Percentiles rank a stretch among this genome's conserved stretches.
phyloP scores from a whole-genome alignment of 23 tunicate species.

The Styela plicata region DNA sequence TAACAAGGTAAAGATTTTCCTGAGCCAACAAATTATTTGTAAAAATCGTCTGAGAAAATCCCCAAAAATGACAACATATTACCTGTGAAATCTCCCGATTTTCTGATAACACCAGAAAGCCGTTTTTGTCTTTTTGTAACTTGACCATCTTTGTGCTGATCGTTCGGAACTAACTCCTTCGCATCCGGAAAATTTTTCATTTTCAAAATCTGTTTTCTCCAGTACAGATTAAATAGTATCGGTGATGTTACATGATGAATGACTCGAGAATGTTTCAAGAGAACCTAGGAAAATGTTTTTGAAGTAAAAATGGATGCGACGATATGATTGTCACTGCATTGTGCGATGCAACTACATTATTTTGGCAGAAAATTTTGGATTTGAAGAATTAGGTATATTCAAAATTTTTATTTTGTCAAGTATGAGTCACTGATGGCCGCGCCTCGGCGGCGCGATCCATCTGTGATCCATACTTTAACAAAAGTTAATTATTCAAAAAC shows the following conservation, averaged over 20 bases:
- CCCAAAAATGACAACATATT: no score
- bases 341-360: no score
- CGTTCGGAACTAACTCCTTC: not conserved
- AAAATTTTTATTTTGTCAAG: not conserved
- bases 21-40: no score
- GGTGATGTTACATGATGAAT: conserved; percentile 33
- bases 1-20: no score
- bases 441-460: no score
- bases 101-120: conserved; percentile 16
- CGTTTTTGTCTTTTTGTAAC: conserved; percentile 14
- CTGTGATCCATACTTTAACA: no score
- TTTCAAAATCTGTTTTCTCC: not conserved
- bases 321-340: not conserved
- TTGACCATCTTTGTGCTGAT: not conserved
- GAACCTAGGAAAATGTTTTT: no score
- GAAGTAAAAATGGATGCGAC: not conserved
- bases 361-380: not conserved
- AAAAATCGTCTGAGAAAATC: no score
- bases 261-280: conserved; percentile 14
- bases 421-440: no score
- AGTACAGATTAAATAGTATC: conserved; percentile 23
- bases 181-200: not conserved
- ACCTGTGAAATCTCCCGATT: conserved; percentile 37
- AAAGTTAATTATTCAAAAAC: no score
- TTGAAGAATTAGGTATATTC: not conserved